Base-by-base conservation (phyloP, 2,888 invertebrate genomes). In the Notocelia uddmanniana region DNA sequence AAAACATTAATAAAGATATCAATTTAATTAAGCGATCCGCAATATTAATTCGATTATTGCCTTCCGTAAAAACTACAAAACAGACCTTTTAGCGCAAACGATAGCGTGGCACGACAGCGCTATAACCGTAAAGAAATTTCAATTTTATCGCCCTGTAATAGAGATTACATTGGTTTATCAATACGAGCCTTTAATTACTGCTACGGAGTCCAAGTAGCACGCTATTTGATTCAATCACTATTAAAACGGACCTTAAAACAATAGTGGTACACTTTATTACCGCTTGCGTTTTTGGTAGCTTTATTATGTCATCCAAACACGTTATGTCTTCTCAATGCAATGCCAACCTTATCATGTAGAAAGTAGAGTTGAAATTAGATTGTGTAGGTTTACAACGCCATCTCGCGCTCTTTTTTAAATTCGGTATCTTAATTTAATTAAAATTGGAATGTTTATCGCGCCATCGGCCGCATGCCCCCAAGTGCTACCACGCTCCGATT, bases 1-100 rank as follows among this genome's bases (percentile, higher is more conserved):
- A 66, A 69, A 78, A 79, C 78, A 79, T 81, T 77, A 78, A 81
- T 79, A 81, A 83, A 81, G 80, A 83, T 87, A 90, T 89, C 91
- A 89, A 91, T 92, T 91, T 90, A 92, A 92, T 92, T 91, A 91
- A 92, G 87, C 84, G 91, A 90, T 91, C 86, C 84, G 86, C 89
- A 84, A 91, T 92, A 91, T 91, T 91, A 90, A 91, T 90, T 90
- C 90, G 92, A 91, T 91, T 91, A 92, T 89, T 84, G 85, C 88
- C 85, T 79, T 80, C 85, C 87, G 86, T 91, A 91, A 92, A 91
- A 89, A 91, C 89, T 89, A 89, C 89, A 85, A 85, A 87, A 85
- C 89, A 87, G 85, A 83, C 84, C 81, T 85, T 87, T 86, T 85
- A 81, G 83, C 81, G 85, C 83, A 85, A 91, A 92, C 90, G 87